These are phyloP conservation scores for Styela clava DNA, from an alignment of 23 tunicate species.

Conservation along the genomic window DNA sequence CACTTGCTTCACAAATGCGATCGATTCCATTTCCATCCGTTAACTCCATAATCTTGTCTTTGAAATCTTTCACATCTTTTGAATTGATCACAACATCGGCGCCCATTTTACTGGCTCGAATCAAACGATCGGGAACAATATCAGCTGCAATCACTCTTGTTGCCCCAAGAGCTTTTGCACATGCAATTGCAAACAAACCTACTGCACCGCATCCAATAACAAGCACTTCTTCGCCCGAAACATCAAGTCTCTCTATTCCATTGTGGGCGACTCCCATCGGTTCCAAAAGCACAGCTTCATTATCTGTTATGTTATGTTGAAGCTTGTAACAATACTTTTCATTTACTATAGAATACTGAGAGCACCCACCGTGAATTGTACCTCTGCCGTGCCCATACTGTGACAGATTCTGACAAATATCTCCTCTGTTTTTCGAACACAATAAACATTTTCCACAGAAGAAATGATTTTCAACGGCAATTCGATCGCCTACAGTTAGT, in stretches of 20 bases:
- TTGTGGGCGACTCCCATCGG: conserved; percentile 99
- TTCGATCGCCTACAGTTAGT: conserved; percentile 61
- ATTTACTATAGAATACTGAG: conserved; percentile 78
- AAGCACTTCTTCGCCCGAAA: conserved; percentile 66
- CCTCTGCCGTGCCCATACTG: conserved; percentile 99
- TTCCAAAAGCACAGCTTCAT: conserved; percentile 86
- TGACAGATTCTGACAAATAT: conserved; percentile 70
- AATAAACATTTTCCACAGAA: conserved; percentile 83
- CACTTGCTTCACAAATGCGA: conserved; percentile 95
- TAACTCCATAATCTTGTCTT: conserved; percentile 56
- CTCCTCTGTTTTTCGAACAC: conserved; percentile 77
- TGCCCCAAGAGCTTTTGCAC: conserved; percentile 90
- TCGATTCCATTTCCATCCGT: conserved; percentile 90
- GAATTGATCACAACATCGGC: conserved; percentile 70
- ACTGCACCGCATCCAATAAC: conserved; percentile 99
- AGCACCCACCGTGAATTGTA: conserved; percentile 92
- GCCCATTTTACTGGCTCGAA: conserved; percentile 83
- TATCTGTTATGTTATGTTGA: conserved; percentile 54
- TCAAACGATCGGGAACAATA: conserved; percentile 45
- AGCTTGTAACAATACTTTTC: conserved; percentile 91
- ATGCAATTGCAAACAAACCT: conserved; percentile 84
- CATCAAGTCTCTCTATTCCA: conserved; percentile 78
- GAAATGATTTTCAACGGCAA: conserved; percentile 98
- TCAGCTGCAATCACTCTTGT: conserved; percentile 73
- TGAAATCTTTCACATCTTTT: conserved; percentile 33